These are phyloP conservation scores for Tachina lurida DNA, from an alignment of 2,888 invertebrate species.

Conservation along the genomic window DNA sequence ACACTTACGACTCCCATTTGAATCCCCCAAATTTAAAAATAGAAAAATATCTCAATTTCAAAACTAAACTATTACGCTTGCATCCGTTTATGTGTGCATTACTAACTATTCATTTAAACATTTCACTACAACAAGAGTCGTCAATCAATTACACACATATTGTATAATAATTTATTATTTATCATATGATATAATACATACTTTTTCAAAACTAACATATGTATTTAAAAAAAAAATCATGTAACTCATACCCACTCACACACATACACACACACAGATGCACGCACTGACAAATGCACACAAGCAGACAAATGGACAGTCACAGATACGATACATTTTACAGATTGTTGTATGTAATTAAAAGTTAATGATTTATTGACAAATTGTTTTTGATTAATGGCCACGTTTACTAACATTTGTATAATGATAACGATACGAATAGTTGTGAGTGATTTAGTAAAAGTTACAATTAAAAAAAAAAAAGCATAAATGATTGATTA, in stretches of 20 bases:
- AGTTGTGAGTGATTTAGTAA: not conserved
- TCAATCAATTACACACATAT: constrained; percentile 37
- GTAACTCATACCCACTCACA: not conserved
- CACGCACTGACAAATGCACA: not conserved
- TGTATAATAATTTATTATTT: constrained; percentile 44
- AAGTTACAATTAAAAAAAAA: not conserved
- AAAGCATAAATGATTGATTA: constrained; percentile 31
- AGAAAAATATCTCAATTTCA: too few relatives aligned
- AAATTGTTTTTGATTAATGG: constrained; percentile 67
- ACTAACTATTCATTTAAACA: constrained; percentile 4
- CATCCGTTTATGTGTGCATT: not conserved
- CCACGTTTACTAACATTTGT: constrained; percentile 23
- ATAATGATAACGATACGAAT: constrained; percentile 2
- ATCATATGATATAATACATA: constrained; percentile 37
- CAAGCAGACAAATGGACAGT: not conserved
- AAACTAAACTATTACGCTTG: not conserved
- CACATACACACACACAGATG: not conserved
- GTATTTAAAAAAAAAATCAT: constrained; percentile 31
- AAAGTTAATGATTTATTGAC: constrained; percentile 67
- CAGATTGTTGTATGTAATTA: constrained; percentile 43
- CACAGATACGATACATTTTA: constrained; percentile 48
- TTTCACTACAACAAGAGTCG: constrained; percentile 17
- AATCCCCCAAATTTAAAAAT: too few relatives aligned
- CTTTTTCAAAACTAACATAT: constrained; percentile 8
- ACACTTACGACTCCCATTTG: too few relatives aligned